Base-by-base conservation (phyloP, 2,797 vertebrate species). In the Otus scops region DNA sequence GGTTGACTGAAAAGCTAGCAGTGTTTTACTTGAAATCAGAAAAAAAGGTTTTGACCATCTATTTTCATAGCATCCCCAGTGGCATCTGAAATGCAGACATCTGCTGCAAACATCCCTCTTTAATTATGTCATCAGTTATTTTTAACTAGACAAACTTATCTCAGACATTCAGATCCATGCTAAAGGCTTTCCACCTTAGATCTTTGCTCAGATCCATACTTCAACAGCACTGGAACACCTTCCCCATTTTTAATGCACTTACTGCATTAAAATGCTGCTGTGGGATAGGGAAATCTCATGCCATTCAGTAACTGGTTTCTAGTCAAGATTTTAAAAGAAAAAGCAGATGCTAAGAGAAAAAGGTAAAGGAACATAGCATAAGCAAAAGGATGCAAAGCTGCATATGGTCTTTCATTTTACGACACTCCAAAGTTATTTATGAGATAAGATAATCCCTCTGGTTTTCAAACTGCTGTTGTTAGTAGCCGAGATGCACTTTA, bases 81-180 rank as follows among this genome's bases (percentile, higher is more conserved):
- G 47, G 28, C 60, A 76, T 69, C 43, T 50, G 19, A 92, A 91
- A 91, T 56, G 36, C 67, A 87, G 85, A 79, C 76, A 93, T 93
- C 70, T 93, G 93, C 32, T 85, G 51, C 74, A 87, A 92, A 76
- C 92, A 91, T 92, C 32, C 70, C 43, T 84, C 63, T 96, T 95
- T 67, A 79, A 90, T 95, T 92, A 96, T 3, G 19, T 63, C 74
- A 81, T 94, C 59, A n/a, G 78, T 85, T 95, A 91, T 95, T 97
- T 96, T 96, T 95, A 93, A 85, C 85, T 70, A 91, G 75, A 64
- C 20, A 93, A 85, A 85, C 82, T 77, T 93, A 80, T 65, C 69
- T 93, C 88, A 95, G 82, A 65, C 70, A 63, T 92, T 88, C 51
- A 70, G 51, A 92, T 65, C 43, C 39, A 84, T 27, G 13, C 4